A percentile compares a stretch with the other conserved stretches of the same genome.
Conservation (phyloP, 2,797 vertebrate species). For the Microctenopoma steveboyesi region DNA sequence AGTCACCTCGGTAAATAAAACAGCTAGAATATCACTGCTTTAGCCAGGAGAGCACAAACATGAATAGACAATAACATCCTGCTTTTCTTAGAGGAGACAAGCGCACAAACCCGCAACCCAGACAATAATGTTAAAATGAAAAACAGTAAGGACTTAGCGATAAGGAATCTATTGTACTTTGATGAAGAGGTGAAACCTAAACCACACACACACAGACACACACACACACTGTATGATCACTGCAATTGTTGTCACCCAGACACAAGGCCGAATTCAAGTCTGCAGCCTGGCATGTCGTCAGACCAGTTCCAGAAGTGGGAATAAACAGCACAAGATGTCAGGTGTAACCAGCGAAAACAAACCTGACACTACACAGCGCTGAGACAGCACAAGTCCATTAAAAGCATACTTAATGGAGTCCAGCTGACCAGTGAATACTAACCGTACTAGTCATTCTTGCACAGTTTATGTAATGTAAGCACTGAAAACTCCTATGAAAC, state of each 20-base stretch:
- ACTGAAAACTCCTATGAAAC: neutral
- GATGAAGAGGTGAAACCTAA: conserved; percentile 39
- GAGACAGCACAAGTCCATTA: conserved; percentile 12
- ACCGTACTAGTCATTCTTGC: neutral
- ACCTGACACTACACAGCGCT: conserved; percentile 4
- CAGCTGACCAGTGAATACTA: neutral
- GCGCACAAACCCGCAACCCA: neutral
- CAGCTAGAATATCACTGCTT: conserved; percentile 42
- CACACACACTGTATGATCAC: conserved; percentile 12
- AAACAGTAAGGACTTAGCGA: conserved; percentile 35
- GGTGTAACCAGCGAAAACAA: conserved; percentile 47
- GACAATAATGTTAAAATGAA: conserved; percentile 27
- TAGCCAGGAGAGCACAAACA: conserved; percentile 34
- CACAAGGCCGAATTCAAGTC: conserved; percentile 34
- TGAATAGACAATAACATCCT: conserved; percentile 30
- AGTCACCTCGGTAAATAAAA: conserved; percentile 58
- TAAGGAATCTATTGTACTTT: conserved; percentile 45
- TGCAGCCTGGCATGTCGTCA: conserved; percentile 52
- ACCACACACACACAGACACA: neutral
- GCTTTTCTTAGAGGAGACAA: conserved; percentile 16
- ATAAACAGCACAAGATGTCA: conserved; percentile 33
- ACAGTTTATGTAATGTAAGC: neutral
- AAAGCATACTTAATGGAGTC: neutral
- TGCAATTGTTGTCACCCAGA: conserved; percentile 35
- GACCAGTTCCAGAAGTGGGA: conserved; percentile 48